phyloP scores from a whole-genome alignment of 2,888 invertebrate genomes.

The Itoplectis maculator region DNA sequence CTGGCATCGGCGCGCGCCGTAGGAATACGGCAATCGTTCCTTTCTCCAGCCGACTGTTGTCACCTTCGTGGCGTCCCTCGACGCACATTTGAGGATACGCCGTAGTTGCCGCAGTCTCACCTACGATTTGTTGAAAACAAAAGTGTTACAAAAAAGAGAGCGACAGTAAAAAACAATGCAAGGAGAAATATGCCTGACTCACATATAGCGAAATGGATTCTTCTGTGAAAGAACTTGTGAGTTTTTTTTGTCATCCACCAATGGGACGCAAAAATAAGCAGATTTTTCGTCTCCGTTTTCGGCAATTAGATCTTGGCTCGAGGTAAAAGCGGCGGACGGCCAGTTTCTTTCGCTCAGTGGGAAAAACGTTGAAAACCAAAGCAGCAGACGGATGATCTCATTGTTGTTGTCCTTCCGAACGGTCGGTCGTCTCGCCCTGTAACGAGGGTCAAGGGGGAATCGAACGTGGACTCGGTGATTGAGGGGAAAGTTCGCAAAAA shows the following conservation, averaged over 20 bases:
- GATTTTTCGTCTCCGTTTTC: background rate
- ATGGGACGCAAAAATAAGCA: too few species aligned
- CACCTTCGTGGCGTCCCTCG: background rate
- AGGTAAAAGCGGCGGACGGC: too few species aligned
- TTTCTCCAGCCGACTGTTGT: background rate
- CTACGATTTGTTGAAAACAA: background rate
- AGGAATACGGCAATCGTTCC: background rate
- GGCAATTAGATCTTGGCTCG: too few species aligned
- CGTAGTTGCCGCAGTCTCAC: background rate
- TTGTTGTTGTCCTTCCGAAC: too few species aligned
- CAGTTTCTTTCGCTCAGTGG: too few species aligned
- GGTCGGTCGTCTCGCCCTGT: too few species aligned
- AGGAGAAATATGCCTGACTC: background rate
- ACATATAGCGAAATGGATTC: background rate
- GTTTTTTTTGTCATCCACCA: background rate
- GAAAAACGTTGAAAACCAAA: too few species aligned
- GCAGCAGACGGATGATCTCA: too few species aligned
- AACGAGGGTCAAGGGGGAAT: too few species aligned
- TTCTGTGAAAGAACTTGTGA: background rate
- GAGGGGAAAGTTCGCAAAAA: too few species aligned
- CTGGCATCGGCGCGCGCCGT: slow-evolving; percentile 38
- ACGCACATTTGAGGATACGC: slow-evolving; percentile 9
- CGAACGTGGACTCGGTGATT: too few species aligned
- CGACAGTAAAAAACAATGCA: too few species aligned
- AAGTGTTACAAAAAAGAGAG: background rate